Conservation (phyloP, 2,888 invertebrate species). For the Ennomos quercinarius region DNA sequence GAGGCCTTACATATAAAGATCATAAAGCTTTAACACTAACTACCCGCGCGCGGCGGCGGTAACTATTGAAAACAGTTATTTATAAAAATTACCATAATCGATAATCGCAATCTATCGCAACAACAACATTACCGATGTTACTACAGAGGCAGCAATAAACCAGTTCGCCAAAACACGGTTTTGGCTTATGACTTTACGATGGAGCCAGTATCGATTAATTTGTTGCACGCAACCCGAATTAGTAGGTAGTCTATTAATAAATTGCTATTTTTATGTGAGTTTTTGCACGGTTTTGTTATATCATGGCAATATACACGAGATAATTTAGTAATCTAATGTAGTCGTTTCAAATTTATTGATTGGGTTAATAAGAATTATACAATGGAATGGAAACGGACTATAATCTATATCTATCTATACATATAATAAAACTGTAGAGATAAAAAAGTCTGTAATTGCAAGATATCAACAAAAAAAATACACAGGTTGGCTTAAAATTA, state of each 20-base stretch:
- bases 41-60: too few relatives aligned
- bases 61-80: neutral
- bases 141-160: conserved; percentile 4
- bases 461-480: too few relatives aligned
- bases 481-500: too few relatives aligned
- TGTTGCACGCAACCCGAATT: conserved; percentile 22
- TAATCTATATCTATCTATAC: too few relatives aligned
- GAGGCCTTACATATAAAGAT: too few relatives aligned
- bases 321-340: too few relatives aligned
- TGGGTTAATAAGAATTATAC: too few relatives aligned
- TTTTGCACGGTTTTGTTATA: conserved; percentile 11
- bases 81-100: conserved; percentile 4
- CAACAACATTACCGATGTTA: conserved; percentile 7
- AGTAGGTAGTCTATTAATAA: neutral
- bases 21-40: neutral
- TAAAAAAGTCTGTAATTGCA: too few relatives aligned
- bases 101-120: conserved; percentile 1
- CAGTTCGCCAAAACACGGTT: conserved; percentile 19
- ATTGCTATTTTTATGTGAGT: conserved; percentile 8
- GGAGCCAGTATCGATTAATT: conserved; percentile 20
- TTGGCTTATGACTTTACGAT: neutral
- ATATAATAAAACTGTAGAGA: too few relatives aligned
- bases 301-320: too few relatives aligned
- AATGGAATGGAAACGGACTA: too few relatives aligned
- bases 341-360: too few relatives aligned